Evolutionary conservation across 2,888 invertebrate genomes (phyloP).

Genomic region (Trachelus troglodyta): DNA sequence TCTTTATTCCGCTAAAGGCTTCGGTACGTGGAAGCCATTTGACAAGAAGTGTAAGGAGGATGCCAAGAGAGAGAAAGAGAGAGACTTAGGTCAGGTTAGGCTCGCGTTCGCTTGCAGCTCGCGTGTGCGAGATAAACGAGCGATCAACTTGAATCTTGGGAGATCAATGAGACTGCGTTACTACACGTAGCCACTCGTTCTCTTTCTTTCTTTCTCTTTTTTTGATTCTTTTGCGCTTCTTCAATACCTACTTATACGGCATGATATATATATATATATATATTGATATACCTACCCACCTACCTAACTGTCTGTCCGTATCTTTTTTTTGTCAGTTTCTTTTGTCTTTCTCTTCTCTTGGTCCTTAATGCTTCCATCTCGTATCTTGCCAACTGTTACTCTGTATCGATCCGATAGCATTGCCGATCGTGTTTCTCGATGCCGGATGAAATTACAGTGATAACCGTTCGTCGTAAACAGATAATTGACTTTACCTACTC

Average conservation of each 20-base stretch:
- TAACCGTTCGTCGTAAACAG: neutral
- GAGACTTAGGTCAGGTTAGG: neutral
- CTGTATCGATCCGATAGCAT: neutral
- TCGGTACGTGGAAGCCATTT: neutral
- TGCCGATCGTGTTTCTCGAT: neutral
- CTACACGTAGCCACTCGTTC: conserved; percentile 39
- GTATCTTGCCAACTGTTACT: neutral
- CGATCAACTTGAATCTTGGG: conserved; percentile 17
- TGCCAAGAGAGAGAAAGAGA: neutral
- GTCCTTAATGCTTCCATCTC: neutral
- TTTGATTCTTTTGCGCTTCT: neutral
- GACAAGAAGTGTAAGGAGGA: neutral
- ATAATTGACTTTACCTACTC: neutral
- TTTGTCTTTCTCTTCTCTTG: conserved; percentile 8
- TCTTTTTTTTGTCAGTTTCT: conserved; percentile 2
- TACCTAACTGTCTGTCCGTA: conserved; percentile 15
- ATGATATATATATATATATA: conserved; percentile 8
- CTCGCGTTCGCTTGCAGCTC: conserved; percentile 17
- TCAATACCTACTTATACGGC: neutral
- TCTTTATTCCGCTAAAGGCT: neutral
- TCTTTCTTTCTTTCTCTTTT: conserved; percentile 5
- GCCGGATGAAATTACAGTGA: neutral
- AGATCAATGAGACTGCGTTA: conserved; percentile 44
- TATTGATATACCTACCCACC: neutral
- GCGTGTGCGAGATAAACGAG: conserved; percentile 33